Evolutionary conservation across 2,888 invertebrate species (phyloP), one percentile per base, ranked within the genome.

Genomic region (Miltochrista miniata): DNA sequence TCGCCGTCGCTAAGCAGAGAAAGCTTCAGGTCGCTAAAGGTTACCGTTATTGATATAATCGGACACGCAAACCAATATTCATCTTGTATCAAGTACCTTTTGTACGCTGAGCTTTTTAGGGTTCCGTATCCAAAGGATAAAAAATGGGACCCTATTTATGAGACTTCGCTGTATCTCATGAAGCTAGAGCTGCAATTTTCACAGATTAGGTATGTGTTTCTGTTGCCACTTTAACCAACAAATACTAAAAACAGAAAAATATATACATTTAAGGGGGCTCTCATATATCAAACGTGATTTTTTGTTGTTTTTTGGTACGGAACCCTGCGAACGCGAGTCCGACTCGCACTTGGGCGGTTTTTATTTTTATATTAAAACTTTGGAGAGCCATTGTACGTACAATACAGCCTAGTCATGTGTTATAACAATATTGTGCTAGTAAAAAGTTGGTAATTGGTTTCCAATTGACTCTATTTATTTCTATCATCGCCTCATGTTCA

Each of bases 41-140:
- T 77, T 72, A 69, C 55, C 56, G 61, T 67, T 73, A 81, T 76
- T 73, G 77, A 76, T 78, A 74, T 74, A 72, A 62, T 70, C 63
- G 56, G 71, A 72, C 74, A 76, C 72, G 69, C 69, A 55, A 75
- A 74, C 74, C 72, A 68, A 70, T 70, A 65, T 65, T 66, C 70
- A 68, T 70, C 66, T 68, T 52, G 54, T 15, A 53, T 51, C 56
- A 56, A 63, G 59, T 55, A 65, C 53, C 47, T 35, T 46, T 55
- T 44, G 53, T 40, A 47, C 37, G 36, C 24, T 15, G 34, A 45
- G 56, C 54, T 37, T n/a, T 40, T n/a, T n/a, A n/a, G n/a, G n/a
- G n/a, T n/a, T n/a, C n/a, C n/a, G n/a, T n/a, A n/a, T n/a, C n/a
- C n/a, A n/a, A n/a, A n/a, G n/a, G n/a, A n/a, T n/a, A n/a, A n/a